Evolutionary conservation across 1,140 invertebrate species (phyloP), one percentile per base, ranked within the genome.

Genomic region (Cyrtorhinus lividipennis): DNA sequence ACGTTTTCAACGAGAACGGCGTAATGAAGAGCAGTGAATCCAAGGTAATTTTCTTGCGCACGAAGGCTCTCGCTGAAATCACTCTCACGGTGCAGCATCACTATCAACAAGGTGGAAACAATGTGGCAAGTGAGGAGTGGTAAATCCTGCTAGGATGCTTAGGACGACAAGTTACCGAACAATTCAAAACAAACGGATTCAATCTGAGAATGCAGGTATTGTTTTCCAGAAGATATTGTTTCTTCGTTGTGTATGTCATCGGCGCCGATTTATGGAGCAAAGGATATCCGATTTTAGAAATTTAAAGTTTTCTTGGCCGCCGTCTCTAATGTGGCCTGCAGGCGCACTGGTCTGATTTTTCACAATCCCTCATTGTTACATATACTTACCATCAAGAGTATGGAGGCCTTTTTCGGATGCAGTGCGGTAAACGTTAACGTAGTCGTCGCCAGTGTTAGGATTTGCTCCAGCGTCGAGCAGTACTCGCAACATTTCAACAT

Each of bases 21-120:
- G 78, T 95, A 96, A 74, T 95, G 92, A 46, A 96, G 77, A 48
- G 91, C 82, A 59, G 92, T 94, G 73, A 89, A 93, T 20, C 90
- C 91, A 64, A 82, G 77, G 71, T 91, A 95, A 10, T 81, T 83
- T n/a, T 48, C 65, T 59, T 62, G 61, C 8, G 64, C 60, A 15
- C 83, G 68, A 62, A 94, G 77, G 24, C 78, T 71, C 66, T 84
- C 78, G 68, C 81, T 86, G 73, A 94, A 95, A 72, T 92, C 87
- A 48, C 87, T 83, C 70, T 92, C 87, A 62, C 89, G 75, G 25
- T 76, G 77, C 61, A 81, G 74, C 57, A 87, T 70, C 13, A 88
- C 85, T 84, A n/a, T n/a, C n/a, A n/a, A n/a, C 67, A 53, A 71
- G 56, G 38, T 20, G 23, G 23, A 48, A 48, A 48, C 13, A 13